Evolutionary conservation across 35 echinoderm and acorn worm genomes (phyloP), one percentile per base, ranked within the genome.

Genomic region (Apostichopus californicus): DNA sequence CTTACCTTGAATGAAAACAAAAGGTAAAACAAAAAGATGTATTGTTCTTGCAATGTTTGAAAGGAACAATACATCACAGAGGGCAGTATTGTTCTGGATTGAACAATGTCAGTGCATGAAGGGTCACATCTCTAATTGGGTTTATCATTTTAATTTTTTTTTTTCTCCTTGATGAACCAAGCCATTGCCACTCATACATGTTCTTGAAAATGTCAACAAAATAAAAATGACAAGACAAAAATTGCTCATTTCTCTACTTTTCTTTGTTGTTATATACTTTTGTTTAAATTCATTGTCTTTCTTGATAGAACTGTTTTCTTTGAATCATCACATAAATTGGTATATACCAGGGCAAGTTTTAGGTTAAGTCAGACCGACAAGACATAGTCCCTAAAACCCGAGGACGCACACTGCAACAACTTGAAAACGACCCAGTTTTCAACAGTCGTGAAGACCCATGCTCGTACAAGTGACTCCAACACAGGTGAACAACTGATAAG

Each of bases 181-280:
- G 81, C 81, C 22, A 60, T 85, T 85, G 57, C 81, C 81, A 85
- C 57, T 85, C 17, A 59, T 85, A 85, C 81, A 85, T 85, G 55
- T 85, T 85, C 81, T 58, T 85, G 81, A 85, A 60, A 85, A 59
- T 85, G 81, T 85, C 81, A 20, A 84, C 81, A 84, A 85, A 85
- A 58, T 56, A 81, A 55, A 85, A 85, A 57, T n/a, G 71, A 18
- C 21, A 22, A 75, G 71, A 75, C 71, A 75, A 75, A 75, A 15
- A 75, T 61, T 61, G 58, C 7, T 61, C 34, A 61, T 61, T 61
- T 61, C 58, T 61, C 58, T 9, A 61, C 8, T 7, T 61, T 61
- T 61, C 12, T 61, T 61, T 61, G 12, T 61, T 61, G 58, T 61
- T 61, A 8, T 61, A 8, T 61, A 8, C 58, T 61, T 12, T 8